A percentile compares a stretch with the other conserved stretches of the same genome.
phyloP scores from a whole-genome alignment of 1,140 invertebrate species.

The Aporrectodea caliginosa region DNA sequence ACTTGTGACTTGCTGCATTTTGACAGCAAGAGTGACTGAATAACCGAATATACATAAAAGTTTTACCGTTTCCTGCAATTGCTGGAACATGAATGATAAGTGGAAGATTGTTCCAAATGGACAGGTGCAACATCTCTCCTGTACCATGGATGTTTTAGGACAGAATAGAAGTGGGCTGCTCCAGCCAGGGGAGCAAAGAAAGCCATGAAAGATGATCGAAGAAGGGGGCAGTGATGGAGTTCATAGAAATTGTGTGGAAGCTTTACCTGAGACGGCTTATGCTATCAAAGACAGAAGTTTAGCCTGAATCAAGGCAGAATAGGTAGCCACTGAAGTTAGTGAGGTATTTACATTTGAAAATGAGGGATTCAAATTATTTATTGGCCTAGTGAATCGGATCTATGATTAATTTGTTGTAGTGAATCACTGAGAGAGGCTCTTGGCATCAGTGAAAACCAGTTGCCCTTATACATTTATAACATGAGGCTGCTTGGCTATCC shows the following conservation, averaged over 20 bases:
- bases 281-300: background rate
- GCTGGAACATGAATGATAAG: too few species aligned
- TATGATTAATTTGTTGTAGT: background rate
- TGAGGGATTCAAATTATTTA: background rate
- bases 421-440: background rate
- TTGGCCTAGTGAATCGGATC: background rate
- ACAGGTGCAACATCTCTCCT: too few species aligned
- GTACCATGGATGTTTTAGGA: too few species aligned
- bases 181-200: too few species aligned
- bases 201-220: too few species aligned
- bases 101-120: too few species aligned
- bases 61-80: too few species aligned
- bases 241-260: background rate
- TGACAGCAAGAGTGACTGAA: too few species aligned
- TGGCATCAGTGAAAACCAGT: background rate
- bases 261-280: background rate
- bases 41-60: too few species aligned
- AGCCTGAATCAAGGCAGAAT: background rate
- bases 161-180: too few species aligned
- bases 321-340: too few species aligned
- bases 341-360: background rate
- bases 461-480: background rate
- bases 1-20: too few species aligned
- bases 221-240: background rate
- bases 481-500: background rate